phyloP scores from a whole-genome alignment of 2,888 invertebrate genomes.

The Lasioglossum figueresi region DNA sequence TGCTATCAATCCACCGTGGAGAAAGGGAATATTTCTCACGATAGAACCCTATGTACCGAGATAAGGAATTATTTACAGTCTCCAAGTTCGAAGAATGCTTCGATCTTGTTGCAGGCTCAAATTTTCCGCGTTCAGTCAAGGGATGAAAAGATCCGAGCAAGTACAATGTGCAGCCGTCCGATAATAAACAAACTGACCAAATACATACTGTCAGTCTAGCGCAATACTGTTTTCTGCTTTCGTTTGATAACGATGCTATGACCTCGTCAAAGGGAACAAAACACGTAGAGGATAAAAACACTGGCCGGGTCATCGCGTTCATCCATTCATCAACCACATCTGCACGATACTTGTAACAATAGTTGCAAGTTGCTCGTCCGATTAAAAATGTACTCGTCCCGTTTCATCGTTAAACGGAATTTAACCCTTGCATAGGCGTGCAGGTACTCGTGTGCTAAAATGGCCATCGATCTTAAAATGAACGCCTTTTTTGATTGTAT shows the following conservation, averaged over 20 bases:
- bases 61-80: not conserved
- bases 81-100: not conserved
- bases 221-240: conserved; percentile 7
- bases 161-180: not conserved
- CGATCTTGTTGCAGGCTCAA: not conserved
- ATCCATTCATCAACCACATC: conserved; percentile 8
- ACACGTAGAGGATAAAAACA: not conserved
- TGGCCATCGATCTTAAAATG: too few relatives aligned
- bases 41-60: not conserved
- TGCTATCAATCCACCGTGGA: not conserved
- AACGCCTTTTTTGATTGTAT: not conserved
- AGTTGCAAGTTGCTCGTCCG: not conserved
- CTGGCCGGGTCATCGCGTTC: conserved; percentile 21
- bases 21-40: not conserved
- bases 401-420: conserved; percentile 4
- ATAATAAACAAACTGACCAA: conserved; percentile 1
- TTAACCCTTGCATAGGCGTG: not conserved
- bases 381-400: not conserved
- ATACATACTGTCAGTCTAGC: conserved; percentile 28
- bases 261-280: conserved; percentile 31
- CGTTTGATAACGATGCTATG: conserved; percentile 13
- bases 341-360: not conserved
- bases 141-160: not conserved
- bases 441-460: not conserved
- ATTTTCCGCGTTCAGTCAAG: conserved; percentile 7